Conservation (phyloP, 1,140 invertebrate genomes). For the Drosophila auraria region DNA sequence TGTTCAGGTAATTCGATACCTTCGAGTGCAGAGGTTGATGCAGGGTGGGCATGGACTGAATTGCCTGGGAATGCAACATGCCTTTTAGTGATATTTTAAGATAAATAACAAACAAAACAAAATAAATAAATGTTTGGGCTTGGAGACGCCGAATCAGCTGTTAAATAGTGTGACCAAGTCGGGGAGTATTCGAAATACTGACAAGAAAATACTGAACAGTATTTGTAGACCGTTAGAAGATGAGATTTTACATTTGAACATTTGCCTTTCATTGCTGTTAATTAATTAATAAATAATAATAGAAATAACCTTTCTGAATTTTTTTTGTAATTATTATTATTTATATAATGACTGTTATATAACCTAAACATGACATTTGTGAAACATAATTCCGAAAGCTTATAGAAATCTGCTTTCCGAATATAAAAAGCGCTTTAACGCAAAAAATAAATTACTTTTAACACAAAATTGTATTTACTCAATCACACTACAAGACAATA, state of each 20-base stretch:
- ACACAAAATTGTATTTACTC: not conserved
- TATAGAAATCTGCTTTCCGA: not conserved
- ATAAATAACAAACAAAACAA: constrained; percentile 16
- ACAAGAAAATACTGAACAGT: not conserved
- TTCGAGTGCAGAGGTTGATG: constrained; percentile 80
- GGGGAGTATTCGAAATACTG: no score
- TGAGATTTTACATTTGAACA: no score
- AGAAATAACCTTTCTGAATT: no score
- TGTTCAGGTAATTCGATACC: constrained; percentile 80
- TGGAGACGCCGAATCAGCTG: constrained; percentile 27
- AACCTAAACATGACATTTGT: no score
- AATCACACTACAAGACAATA: no score
- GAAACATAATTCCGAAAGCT: no score
- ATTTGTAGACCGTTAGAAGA: constrained; percentile 1
- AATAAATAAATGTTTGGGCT: constrained; percentile 5
- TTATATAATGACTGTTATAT: no score
- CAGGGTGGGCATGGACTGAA: constrained; percentile 55
- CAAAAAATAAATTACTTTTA: not conserved
- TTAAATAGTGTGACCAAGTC: constrained; percentile 7
- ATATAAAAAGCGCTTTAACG: not conserved
- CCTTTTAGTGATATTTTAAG: not conserved
- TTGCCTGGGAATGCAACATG: constrained; percentile 29
- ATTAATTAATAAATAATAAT: no score
- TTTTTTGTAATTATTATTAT: no score
- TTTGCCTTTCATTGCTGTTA: no score